phyloP scores from a whole-genome alignment of 2,888 invertebrate species.

The Melangyna quadrimaculata region DNA sequence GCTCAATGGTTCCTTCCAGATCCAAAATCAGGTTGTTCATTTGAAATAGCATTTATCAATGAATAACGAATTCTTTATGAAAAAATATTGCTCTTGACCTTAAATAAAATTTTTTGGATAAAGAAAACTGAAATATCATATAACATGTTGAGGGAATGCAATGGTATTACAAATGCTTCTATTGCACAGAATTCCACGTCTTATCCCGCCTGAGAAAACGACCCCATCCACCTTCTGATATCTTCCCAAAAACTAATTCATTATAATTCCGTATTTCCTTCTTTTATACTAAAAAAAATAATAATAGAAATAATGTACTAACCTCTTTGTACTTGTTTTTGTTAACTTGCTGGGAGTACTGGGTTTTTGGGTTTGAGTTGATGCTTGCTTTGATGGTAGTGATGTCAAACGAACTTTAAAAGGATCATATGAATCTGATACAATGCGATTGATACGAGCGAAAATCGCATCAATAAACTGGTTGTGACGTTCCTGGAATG shows the following conservation, averaged over 20 bases:
- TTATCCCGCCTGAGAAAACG: too few species aligned
- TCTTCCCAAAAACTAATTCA: neutral
- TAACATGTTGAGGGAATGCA: too few species aligned
- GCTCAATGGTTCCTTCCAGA: too few species aligned
- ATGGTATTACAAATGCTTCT: too few species aligned
- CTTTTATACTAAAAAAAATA: neutral
- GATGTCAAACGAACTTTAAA: constrained; percentile 85
- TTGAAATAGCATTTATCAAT: too few species aligned
- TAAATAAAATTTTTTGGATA: too few species aligned
- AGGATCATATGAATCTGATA: constrained; percentile 91
- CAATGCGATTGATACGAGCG: constrained; percentile 90
- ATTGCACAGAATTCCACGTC: too few species aligned
- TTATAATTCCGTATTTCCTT: neutral
- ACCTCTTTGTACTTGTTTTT: constrained; percentile 62
- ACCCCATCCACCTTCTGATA: too few species aligned
- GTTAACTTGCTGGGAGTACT: constrained; percentile 33
- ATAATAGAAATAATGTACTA: neutral
- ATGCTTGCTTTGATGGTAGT: constrained; percentile 45
- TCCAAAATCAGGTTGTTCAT: too few species aligned
- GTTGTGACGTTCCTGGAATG: constrained; percentile 90
- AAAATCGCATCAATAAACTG: constrained; percentile 92
- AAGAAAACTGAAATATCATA: too few species aligned
- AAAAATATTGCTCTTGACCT: too few species aligned
- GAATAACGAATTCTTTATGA: too few species aligned
- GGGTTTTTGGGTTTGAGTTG: constrained; percentile 61